Evolutionary conservation across 2,113 vertebrate genomes (phyloP), one percentile per base, ranked within the genome.

Genomic region (Entomyzon cyanotis): DNA sequence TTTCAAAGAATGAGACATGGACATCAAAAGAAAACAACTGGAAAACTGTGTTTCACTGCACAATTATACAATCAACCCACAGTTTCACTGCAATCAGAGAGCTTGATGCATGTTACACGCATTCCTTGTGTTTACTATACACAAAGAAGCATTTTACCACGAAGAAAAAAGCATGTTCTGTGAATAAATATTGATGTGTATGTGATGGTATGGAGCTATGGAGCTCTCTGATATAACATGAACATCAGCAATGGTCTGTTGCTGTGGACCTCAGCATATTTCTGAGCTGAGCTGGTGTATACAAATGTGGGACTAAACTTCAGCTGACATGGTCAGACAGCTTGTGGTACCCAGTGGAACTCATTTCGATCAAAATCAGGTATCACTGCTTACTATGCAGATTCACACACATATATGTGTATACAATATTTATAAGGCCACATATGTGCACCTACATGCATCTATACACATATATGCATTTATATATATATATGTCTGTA

Each of bases 361-460:
- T 46, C 7, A 12, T 24, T 33, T 27, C 52, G 35, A 30, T 11
- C 20, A 56, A 71, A 79, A 75, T 25, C 28, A 67, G 16, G 3
- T 28, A 58, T 55, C 15, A 3, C 46, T 41, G 5, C 21, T 87
- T 56, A 69, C 19, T 11, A 7, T 20, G 9, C 7, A n/a, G 19
- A 35, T 47, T 24, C 9, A 63, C 6, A 56, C 2, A 53, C 19
- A 52, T 13, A 46, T 5, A 10, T 3, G 5, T 4, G 22, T 3
- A 67, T 3, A 30, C 10, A 90, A 33, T 47, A 94, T 37, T 70
- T 73, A 13, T 30, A 59, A 60, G 4, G 31, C 39, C 12, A 28
- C 7, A 3, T 9, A 31, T 19, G 14, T 12, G 20, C 15, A 2
- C 16, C 3, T 13, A 11, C 23, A 15, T n/a, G 2, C 18, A 5